A percentile compares a stretch with the other conserved stretches of the same genome.
Conservation (phyloP, 2,113 vertebrate genomes). For the Okapia johnstoni region DNA sequence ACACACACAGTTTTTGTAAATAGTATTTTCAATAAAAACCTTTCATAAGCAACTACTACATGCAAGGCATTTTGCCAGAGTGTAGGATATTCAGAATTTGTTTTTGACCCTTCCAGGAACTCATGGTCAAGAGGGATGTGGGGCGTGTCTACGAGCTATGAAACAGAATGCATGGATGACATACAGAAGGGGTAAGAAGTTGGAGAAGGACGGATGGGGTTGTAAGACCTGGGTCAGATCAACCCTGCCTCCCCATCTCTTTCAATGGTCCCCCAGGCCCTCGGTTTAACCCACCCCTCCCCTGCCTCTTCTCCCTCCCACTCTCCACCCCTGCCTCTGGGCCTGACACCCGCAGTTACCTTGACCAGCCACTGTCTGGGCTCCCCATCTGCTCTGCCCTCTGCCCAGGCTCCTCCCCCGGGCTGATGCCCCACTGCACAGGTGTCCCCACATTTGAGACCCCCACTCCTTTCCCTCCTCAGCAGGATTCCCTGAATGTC, state of each 20-base stretch:
- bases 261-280: background rate
- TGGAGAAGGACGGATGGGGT: background rate
- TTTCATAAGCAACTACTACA: background rate
- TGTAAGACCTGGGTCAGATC: background rate
- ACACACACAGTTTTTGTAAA: background rate
- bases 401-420: rapidly evolving
- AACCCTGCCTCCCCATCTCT: background rate
- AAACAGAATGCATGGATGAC: background rate
- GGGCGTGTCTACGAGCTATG: background rate
- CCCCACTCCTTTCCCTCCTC: background rate
- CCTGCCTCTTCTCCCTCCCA: background rate
- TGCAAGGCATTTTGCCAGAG: background rate
- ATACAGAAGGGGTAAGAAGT: background rate
- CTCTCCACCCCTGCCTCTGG: background rate
- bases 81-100: background rate
- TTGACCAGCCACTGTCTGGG: background rate
- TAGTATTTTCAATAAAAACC: background rate
- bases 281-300: background rate
- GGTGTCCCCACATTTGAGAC: background rate
- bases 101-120: background rate
- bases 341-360: background rate
- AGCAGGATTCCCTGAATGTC: background rate
- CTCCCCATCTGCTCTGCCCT: background rate
- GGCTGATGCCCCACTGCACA: background rate
- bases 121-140: background rate